A percentile compares a stretch with the other conserved stretches of the same genome.
Evolutionary conservation across 2,888 invertebrate genomes (phyloP).

Genomic region (Neocrepidodera transversa): DNA sequence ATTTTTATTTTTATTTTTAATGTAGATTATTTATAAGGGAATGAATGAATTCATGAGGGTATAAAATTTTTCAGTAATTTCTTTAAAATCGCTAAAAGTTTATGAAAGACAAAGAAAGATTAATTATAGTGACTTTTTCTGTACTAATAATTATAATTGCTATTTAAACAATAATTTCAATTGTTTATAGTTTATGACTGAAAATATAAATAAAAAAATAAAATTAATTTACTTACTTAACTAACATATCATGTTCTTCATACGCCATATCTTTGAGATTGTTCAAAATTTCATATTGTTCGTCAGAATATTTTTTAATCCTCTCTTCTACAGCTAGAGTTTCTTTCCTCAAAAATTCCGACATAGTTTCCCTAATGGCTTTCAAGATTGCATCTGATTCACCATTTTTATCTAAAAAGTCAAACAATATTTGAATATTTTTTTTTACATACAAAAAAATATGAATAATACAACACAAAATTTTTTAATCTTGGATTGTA

Average conservation of each 20-base stretch:
- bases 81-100: too few relatives aligned
- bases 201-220: too few relatives aligned
- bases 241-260: conserved; percentile 56
- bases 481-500: too few relatives aligned
- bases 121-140: too few relatives aligned
- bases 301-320: conserved; percentile 76
- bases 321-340: conserved; percentile 75
- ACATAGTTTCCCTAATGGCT: conserved; percentile 71
- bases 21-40: conserved; percentile 6
- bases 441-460: not conserved
- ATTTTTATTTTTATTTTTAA: conserved; percentile 7
- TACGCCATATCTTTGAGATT: conserved; percentile 72
- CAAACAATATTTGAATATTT: conserved; percentile 7
- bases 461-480: too few relatives aligned
- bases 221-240: conserved; percentile 43
- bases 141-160: too few relatives aligned
- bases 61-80: too few relatives aligned
- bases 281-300: conserved; percentile 75
- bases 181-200: too few relatives aligned
- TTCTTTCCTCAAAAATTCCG: conserved; percentile 73
- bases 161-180: too few relatives aligned
- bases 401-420: conserved; percentile 61
- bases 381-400: conserved; percentile 66
- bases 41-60: too few relatives aligned
- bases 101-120: too few relatives aligned